Evolutionary conservation across 2,797 vertebrate species (phyloP), one percentile per base, ranked within the genome.

Genomic region (Syngnathus acus): DNA sequence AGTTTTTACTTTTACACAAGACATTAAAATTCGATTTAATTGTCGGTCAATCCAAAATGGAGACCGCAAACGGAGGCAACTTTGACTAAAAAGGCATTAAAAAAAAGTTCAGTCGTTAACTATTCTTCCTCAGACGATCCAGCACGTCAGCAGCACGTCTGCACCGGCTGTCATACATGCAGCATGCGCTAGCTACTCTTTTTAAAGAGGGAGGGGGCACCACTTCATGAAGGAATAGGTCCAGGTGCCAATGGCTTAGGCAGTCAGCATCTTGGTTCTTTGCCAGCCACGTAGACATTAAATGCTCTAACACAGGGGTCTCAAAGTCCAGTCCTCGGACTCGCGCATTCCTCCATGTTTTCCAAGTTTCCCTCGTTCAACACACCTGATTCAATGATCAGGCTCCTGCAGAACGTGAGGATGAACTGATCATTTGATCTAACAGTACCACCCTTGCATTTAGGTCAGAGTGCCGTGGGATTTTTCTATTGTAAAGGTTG

Each of bases 121-220:
- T 37, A 62, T 23, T 43, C n/a, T 43, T 61, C 5, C 37, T 59
- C 59, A 61, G 38, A n/a, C 19, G 39, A 61, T 71, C 71, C 74
- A 70, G 68, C 67, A 60, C 70, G 53, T 66, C 53, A 60, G 78
- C 87, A 89, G 78, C 75, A 89, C 87, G 73, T 85, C 74, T 81
- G 65, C 62, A 72, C 67, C 77, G 43, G 16, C 32, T 37, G 55
- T 37, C 26, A 78, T 68, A 61, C 71, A 77, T 75, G 81, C 67
- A 73, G 67, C 75, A 81, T 68, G 66, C 78, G 81, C 53, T 67
- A 78, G 81, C 53, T 67, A 78, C 37, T 69, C 68, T 75, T 72
- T 62, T 71, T 21, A 26, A 32, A 43, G 65, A 47, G 37, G 67
- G 65, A 47, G 37, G 68, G 64, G 2, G 51, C 50, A 26, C 73